A percentile compares a stretch with the other conserved stretches of the same genome.
These are phyloP conservation scores for Mimumesa dahlbomi DNA, from an alignment of 2,888 invertebrate species.

Conservation along the genomic window DNA sequence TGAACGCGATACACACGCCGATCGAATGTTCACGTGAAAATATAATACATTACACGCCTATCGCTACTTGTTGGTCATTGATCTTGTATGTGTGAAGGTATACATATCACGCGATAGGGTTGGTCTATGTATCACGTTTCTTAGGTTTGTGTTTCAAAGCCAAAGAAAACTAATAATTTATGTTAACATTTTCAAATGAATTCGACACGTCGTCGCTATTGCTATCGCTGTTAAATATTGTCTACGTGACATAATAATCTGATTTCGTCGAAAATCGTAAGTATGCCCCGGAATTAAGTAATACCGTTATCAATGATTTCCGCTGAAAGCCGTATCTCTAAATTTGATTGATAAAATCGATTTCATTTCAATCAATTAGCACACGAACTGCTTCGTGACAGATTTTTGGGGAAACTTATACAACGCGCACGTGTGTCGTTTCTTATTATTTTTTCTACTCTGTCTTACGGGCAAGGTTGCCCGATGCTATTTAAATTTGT, in stretches of 20 bases:
- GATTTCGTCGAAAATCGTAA: too few relatives aligned
- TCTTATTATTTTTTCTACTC: neutral
- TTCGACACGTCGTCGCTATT: too few relatives aligned
- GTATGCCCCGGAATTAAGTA: too few relatives aligned
- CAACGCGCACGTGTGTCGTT: neutral
- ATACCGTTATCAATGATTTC: neutral
- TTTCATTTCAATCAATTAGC: too few relatives aligned
- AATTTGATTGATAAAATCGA: neutral
- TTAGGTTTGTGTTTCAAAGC: constrained; percentile 4
- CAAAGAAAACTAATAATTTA: constrained; percentile 7
- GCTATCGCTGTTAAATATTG: too few relatives aligned
- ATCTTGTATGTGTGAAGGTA: neutral
- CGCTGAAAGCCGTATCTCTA: neutral
- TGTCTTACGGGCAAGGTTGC: constrained; percentile 9
- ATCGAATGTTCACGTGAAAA: too few relatives aligned
- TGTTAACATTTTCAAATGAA: too few relatives aligned
- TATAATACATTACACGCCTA: neutral
- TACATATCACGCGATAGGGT: constrained; percentile 7
- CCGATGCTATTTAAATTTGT: constrained; percentile 24
- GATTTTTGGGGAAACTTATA: too few relatives aligned
- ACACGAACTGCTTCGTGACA: too few relatives aligned
- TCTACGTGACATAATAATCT: too few relatives aligned
- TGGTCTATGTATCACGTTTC: neutral
- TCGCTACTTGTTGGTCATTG: constrained; percentile 14
- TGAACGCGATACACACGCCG: too few relatives aligned